Evolutionary conservation across 2,797 vertebrate genomes (phyloP), one percentile per base, ranked within the genome.

Genomic region (Delichon dasypus): DNA sequence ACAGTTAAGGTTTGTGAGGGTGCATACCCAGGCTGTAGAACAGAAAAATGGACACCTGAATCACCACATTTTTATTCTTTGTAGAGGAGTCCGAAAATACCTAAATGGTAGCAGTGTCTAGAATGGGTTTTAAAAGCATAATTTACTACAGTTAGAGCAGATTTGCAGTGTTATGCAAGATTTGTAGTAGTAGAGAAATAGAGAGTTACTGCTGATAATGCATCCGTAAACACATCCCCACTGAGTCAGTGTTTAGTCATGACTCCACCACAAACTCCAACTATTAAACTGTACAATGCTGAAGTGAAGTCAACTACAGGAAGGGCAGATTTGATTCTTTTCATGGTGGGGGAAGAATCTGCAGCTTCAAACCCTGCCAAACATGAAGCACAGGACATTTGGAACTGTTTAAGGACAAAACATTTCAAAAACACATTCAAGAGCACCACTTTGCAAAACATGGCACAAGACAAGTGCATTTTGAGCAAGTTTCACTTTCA

Each of bases 161-260:
- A 60, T 47, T 78, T 81, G 54, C 75, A 74, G 40, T 7, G 16
- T 84, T 66, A 86, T 45, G 66, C 85, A 95, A 95, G 88, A 66
- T 48, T n/a, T 84, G 76, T 90, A 83, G 73, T 58, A 83, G 73
- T 16, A 92, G 45, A 82, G 51, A 85, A 91, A 78, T 4, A 87
- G 44, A 78, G 57, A 92, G 90, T 90, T 95, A 91, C 16, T 88
- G 95, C 93, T 84, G 93, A 96, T 84, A 70, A 38, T 66, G 95
- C 90, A 95, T 76, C 71, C 12, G n/a, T 90, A 73, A 93, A 81
- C 45, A 85, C 44, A 90, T 58, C 48, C 58, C 54, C 47, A 66
- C 80, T 88, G 91, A 96, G 55, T 94, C 96, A 95, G 51, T 78
- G 51, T 90, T 96, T 64, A 96, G 79, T 96, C 91, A 93, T 62